Evolutionary conservation across 1,140 invertebrate species (phyloP).

Genomic region (Drosophila lacertosa): DNA sequence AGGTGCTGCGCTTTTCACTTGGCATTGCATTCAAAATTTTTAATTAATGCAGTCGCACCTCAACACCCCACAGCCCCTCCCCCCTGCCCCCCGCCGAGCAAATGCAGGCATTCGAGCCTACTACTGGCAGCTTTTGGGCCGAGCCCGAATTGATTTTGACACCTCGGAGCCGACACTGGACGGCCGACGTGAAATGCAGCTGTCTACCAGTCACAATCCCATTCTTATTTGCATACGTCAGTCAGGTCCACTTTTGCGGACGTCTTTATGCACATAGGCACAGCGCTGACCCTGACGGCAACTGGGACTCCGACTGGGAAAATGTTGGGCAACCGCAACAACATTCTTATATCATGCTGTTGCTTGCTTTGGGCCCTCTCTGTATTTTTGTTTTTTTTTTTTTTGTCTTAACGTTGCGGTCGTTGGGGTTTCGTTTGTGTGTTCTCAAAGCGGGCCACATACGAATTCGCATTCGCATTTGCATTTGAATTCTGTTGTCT

Average conservation of each 20-base stretch:
- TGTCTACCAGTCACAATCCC: slow-evolving; percentile 23
- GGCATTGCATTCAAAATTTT: slow-evolving; percentile 72
- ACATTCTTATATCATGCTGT: slow-evolving; percentile 55
- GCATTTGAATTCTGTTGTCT: slow-evolving; percentile 1
- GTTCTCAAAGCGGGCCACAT: neutral
- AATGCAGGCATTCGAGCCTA: neutral
- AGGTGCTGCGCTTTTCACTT: slow-evolving; percentile 74
- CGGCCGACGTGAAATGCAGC: slow-evolving; percentile 9
- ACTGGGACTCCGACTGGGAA: slow-evolving; percentile 1
- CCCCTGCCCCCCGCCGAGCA: neutral
- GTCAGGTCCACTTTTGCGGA: slow-evolving; percentile 12
- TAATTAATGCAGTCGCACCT: slow-evolving; percentile 74
- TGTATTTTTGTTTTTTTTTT: too few relatives aligned
- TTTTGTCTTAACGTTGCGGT: slow-evolving; percentile 46
- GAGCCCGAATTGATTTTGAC: slow-evolving; percentile 39
- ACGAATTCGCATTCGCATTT: slow-evolving; percentile 1
- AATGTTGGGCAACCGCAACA: slow-evolving; percentile 53
- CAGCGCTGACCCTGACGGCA: slow-evolving; percentile 10
- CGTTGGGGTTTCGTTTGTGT: slow-evolving; percentile 49
- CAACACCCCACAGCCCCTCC: slow-evolving; percentile 1
- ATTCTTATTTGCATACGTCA: slow-evolving; percentile 17
- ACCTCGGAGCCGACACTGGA: slow-evolving; percentile 12
- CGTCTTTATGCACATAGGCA: slow-evolving; percentile 3
- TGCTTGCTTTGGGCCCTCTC: slow-evolving; percentile 23
- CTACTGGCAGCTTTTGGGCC: slow-evolving; percentile 1